Evolutionary conservation across 2,113 vertebrate genomes (phyloP), one percentile per base, ranked within the genome.

Genomic region (Callipepla squamata): DNA sequence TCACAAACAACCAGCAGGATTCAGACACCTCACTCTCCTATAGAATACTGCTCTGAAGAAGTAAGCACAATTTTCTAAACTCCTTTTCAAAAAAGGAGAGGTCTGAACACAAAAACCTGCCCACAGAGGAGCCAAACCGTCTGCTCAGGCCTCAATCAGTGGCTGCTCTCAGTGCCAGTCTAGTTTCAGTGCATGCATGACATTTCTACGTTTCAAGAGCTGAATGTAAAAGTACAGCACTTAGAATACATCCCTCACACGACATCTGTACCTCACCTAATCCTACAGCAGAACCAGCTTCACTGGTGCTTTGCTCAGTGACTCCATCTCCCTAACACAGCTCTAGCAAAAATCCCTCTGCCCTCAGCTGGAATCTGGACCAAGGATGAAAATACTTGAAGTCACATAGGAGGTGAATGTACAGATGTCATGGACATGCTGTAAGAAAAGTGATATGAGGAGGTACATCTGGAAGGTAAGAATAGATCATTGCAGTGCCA

Each of bases 401-500:
- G 44, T 20, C 74, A 72, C 1, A 1, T 3, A 40, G 28, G 40
- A 87, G 34, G 61, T 19, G 40, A 32, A 44, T 0, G 5, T 30
- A 38, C 55, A 62, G 62, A 28, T 78, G 66, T 77, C 78, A 73
- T 0, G 11, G 45, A 66, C 45, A 66, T 32, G 45, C 25, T 17
- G 12, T 1, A 47, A 57, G 70, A 63, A 42, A 66, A 34, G 34
- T 2, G 13, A 23, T 34, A 69, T 55, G 7, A 36, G 58, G 81
- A 82, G 78, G 42, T 76, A 66, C 89, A 92, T 89, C 94, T 96
- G 78, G 78, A 81, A 92, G 51, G 70, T 40, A 87, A 92, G 81
- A 94, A 93, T 28, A 91, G 91, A 85, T 55, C 13, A 8, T 19
- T 59, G 75, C 67, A 55, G 68, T 8, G 75, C 90, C 92, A 96